Conservation (phyloP, 1,140 invertebrate genomes). For the Glossosoma conforme region DNA sequence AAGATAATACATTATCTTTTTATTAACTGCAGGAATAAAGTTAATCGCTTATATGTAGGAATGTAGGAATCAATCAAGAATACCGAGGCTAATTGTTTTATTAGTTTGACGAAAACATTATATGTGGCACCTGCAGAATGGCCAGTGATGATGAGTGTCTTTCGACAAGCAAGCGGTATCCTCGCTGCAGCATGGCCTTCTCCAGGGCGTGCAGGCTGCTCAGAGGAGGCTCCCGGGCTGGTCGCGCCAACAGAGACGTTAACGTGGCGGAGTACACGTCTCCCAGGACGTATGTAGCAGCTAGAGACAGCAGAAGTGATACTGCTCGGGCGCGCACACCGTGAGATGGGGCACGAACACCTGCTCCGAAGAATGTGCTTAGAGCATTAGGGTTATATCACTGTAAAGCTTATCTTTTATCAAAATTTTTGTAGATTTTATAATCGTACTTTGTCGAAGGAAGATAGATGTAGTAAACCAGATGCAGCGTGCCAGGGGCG, state of each 20-base stretch:
- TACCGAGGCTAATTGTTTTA: too few relatives aligned
- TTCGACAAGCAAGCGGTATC: constrained; percentile 61
- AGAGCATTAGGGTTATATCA: constrained; percentile 2
- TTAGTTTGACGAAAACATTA: constrained; percentile 2
- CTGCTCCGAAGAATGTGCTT: constrained; percentile 35
- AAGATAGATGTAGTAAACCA: constrained; percentile 64
- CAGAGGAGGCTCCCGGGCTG: constrained; percentile 58
- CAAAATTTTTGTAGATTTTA: neutral
- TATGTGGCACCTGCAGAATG: constrained; percentile 62
- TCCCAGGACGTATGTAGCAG: constrained; percentile 65
- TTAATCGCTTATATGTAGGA: too few relatives aligned
- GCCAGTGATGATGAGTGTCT: constrained; percentile 62
- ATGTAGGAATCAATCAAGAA: too few relatives aligned
- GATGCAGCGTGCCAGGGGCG: constrained; percentile 48
- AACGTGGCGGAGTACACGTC: constrained; percentile 70
- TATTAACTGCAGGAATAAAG: too few relatives aligned
- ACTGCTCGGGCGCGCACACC: constrained; percentile 58
- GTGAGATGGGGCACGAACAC: constrained; percentile 51
- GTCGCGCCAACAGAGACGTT: constrained; percentile 62
- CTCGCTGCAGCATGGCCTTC: constrained; percentile 54
- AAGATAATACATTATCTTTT: too few relatives aligned
- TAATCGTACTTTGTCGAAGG: constrained; percentile 58
- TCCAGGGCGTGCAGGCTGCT: constrained; percentile 57
- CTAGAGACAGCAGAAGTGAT: constrained; percentile 57
- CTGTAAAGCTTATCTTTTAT: neutral